These are phyloP conservation scores for Nesoenas mayeri DNA, from an alignment of 2,113 vertebrate species.

Conservation along the genomic window DNA sequence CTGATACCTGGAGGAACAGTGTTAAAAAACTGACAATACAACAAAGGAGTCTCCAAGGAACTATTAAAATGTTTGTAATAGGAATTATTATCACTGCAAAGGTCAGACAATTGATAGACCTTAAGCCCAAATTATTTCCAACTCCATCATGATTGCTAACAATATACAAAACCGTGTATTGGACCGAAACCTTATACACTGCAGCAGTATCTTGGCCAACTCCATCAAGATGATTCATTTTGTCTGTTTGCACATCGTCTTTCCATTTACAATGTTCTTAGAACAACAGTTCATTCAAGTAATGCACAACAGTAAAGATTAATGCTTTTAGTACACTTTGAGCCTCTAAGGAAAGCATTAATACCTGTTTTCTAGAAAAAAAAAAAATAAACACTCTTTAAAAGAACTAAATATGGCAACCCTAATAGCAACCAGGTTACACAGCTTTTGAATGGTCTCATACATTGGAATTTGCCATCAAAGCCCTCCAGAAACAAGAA, in stretches of 20 bases:
- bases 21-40: not conserved
- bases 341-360: not conserved
- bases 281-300: not conserved
- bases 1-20: not conserved
- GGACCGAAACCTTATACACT: not conserved
- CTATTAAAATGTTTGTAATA: not conserved
- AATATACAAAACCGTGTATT: not conserved
- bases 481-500: not conserved
- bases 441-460: not conserved
- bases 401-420: not conserved
- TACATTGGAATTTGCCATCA: not conserved
- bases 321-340: not conserved
- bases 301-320: not conserved
- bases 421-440: not conserved
- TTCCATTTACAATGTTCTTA: not conserved
- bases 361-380: accelerated
- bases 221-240: not conserved
- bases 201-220: not conserved
- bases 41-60: not conserved
- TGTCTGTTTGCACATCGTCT: not conserved
- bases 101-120: accelerated
- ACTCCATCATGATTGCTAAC: not conserved
- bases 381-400: not conserved
- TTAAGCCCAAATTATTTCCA: not conserved
- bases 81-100: not conserved